Percentiles rank a stretch among this genome's conserved stretches.
phyloP scores from a whole-genome alignment of 2,888 invertebrate genomes.

The Teleogryllus oceanicus region DNA sequence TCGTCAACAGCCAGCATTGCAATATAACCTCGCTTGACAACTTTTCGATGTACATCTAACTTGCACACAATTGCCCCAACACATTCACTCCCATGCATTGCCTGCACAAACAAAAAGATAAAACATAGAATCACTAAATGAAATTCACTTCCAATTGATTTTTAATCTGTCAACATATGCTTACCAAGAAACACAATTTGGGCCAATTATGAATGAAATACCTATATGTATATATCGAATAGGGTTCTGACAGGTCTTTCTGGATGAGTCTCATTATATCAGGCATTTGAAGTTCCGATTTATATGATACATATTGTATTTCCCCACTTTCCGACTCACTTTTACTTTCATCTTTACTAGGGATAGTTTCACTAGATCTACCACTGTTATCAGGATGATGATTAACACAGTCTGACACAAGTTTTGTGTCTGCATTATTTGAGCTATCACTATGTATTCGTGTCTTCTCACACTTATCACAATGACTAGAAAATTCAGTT shows the following conservation, averaged over 20 bases:
- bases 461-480: conserved; percentile 36
- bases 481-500: conserved; percentile 35
- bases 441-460: conserved; percentile 30
- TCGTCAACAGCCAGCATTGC: conserved; percentile 99
- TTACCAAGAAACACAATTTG: conserved; percentile 91
- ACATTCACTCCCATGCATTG: conserved; percentile 79
- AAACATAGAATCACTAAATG: background rate
- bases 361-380: conserved; percentile 29
- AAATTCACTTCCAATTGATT: background rate
- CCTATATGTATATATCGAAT: conserved; percentile 99
- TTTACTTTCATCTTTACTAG: conserved; percentile 27
- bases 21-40: conserved; percentile 93
- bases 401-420: conserved; percentile 30
- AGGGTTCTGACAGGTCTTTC: conserved; percentile 98
- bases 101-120: conserved; percentile 52
- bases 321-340: conserved; percentile 39
- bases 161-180: conserved; percentile 42
- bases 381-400: conserved; percentile 24
- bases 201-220: conserved; percentile 99
- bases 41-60: conserved; percentile 85
- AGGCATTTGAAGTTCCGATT: conserved; percentile 96
- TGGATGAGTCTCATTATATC: conserved; percentile 98
- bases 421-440: conserved; percentile 22
- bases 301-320: conserved; percentile 69
- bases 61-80: conserved; percentile 99